phyloP scores from a whole-genome alignment of 2,888 invertebrate species.

The Cinara cedri region DNA sequence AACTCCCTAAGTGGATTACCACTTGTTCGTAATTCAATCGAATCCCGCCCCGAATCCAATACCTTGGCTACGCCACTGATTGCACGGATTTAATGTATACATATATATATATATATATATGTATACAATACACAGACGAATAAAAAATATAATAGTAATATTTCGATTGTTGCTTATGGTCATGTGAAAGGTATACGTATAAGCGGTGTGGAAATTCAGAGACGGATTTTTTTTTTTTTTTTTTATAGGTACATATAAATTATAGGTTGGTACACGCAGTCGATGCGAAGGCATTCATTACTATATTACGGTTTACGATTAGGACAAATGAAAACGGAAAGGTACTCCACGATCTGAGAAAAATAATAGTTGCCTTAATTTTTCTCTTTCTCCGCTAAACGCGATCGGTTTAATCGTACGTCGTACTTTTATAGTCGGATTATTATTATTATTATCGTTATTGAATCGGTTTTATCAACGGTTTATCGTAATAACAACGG shows the following conservation, averaged over 20 bases:
- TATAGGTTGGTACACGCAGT: conserved; percentile 23
- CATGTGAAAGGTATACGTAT: conserved; percentile 9
- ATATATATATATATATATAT: neutral
- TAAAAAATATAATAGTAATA: neutral
- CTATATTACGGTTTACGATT: conserved; percentile 47
- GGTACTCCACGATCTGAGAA: conserved; percentile 37
- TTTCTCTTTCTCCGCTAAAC: conserved; percentile 1
- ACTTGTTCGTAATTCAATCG: no score
- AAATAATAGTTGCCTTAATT: conserved; percentile 15
- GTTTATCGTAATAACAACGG: neutral
- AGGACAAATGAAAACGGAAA: conserved; percentile 44
- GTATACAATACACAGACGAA: neutral
- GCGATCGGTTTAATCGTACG: conserved; percentile 17
- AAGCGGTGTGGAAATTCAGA: conserved; percentile 4
- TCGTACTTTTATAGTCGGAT: neutral
- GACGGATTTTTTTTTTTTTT: conserved; percentile 28
- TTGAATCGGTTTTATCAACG: conserved; percentile 48
- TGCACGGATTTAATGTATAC: no score
- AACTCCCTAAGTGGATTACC: no score
- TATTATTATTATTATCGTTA: conserved; percentile 18
- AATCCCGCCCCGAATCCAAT: no score
- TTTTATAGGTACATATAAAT: no score
- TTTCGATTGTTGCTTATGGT: conserved; percentile 23
- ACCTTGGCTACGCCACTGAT: no score
- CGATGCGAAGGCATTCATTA: conserved; percentile 48